Conservation (phyloP, 2,888 invertebrate genomes). For the Nymphalis urticae region DNA sequence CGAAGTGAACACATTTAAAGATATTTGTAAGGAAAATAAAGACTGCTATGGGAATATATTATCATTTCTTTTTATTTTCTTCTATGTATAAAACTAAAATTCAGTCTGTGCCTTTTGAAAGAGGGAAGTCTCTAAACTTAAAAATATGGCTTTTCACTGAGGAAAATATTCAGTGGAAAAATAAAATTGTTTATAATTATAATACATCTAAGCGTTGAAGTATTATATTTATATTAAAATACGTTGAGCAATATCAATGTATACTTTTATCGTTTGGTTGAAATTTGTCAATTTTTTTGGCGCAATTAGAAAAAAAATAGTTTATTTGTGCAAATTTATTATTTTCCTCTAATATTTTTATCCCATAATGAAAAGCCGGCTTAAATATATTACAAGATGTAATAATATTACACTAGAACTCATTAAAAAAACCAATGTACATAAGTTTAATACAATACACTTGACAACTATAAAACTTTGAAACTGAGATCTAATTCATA, state of each 20-base stretch:
- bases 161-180: too few relatives aligned
- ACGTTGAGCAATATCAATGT: too few relatives aligned
- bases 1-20: slow-evolving; percentile 50
- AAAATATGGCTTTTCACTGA: neutral
- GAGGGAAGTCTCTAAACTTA: slow-evolving; percentile 6
- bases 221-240: too few relatives aligned
- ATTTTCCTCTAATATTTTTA: too few relatives aligned
- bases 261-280: too few relatives aligned
- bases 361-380: too few relatives aligned
- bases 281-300: too few relatives aligned
- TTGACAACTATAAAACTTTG: neutral
- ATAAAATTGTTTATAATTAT: too few relatives aligned
- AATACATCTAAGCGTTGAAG: too few relatives aligned
- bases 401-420: neutral
- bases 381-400: neutral
- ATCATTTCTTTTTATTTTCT: slow-evolving; percentile 42
- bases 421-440: neutral
- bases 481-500: neutral
- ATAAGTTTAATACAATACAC: neutral
- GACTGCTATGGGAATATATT: slow-evolving; percentile 72
- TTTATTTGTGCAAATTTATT: too few relatives aligned
- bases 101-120: slow-evolving; percentile 21
- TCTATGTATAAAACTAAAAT: slow-evolving; percentile 19
- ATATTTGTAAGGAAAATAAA: slow-evolving; percentile 68
- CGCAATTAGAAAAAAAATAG: too few relatives aligned